A percentile compares a stretch with the other conserved stretches of the same genome.
These are phyloP conservation scores for Pyrochroa serraticornis DNA, from an alignment of 2,888 invertebrate genomes.

Conservation along the genomic window DNA sequence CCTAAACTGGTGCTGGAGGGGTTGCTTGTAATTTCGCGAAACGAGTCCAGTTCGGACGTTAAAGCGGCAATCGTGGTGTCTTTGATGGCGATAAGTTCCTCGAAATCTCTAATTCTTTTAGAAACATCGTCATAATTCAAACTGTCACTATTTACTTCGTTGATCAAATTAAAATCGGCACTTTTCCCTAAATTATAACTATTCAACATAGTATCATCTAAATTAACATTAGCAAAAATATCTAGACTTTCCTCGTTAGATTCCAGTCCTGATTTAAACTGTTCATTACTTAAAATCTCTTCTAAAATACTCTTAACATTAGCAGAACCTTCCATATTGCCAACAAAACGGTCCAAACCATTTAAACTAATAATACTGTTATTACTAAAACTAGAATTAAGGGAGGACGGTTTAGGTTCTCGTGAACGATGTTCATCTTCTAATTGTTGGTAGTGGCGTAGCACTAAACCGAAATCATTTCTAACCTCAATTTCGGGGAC, in stretches of 20 bases:
- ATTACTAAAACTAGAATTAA: conserved; percentile 42
- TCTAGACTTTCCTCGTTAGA: conserved; percentile 53
- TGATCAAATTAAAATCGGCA: conserved; percentile 16
- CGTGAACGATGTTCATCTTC: conserved; percentile 27
- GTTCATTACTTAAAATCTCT: conserved; percentile 50
- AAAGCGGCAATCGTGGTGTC: conserved; percentile 59
- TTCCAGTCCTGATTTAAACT: conserved; percentile 44
- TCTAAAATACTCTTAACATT: conserved; percentile 51
- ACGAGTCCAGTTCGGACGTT: conserved; percentile 59
- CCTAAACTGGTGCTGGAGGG: conserved; percentile 62
- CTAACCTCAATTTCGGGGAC: conserved; percentile 51
- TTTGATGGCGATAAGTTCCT: conserved; percentile 59
- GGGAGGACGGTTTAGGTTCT: conserved; percentile 41
- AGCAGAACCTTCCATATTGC: conserved; percentile 32
- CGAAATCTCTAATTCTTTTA: conserved; percentile 53
- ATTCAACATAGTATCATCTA: conserved; percentile 53
- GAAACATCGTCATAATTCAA: conserved; percentile 29
- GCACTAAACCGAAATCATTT: conserved; percentile 38
- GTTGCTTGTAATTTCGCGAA: conserved; percentile 59
- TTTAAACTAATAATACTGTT: conserved; percentile 42
- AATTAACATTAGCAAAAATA: conserved; percentile 53
- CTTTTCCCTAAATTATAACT: conserved; percentile 32
- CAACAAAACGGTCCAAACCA: conserved; percentile 34
- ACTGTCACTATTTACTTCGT: conserved; percentile 8
- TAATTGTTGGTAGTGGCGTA: too few species aligned